phyloP scores from a whole-genome alignment of 2,113 vertebrate genomes.

The Periophthalmus modestus region DNA sequence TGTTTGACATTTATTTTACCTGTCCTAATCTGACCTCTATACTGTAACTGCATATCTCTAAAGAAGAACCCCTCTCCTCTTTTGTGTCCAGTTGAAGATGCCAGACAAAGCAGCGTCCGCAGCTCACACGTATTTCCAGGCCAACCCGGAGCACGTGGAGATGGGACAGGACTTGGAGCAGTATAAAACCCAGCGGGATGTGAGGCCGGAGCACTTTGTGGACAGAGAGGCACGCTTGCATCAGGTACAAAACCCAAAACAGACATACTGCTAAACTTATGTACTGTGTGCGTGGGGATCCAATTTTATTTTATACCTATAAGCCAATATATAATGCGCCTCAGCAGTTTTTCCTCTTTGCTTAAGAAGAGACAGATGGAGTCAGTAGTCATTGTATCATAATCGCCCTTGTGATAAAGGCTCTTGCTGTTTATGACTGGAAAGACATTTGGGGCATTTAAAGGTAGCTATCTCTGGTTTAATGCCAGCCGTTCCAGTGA shows the following conservation, averaged over 20 bases:
- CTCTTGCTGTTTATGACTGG: conserved; percentile 26
- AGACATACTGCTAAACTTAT: neutral
- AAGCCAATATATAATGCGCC: neutral
- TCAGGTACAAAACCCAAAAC: conserved; percentile 74
- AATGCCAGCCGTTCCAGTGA: neutral
- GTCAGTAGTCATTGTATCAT: conserved; percentile 9
- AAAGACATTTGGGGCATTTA: conserved; percentile 31
- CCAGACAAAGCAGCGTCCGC: conserved; percentile 89
- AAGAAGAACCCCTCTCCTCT: neutral
- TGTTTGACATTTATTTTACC: neutral
- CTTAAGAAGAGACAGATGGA: conserved; percentile 7
- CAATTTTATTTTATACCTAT: neutral
- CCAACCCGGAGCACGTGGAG: conserved; percentile 96
- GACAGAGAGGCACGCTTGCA: conserved; percentile 86
- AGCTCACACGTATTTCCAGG: conserved; percentile 95
- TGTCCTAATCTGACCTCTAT: neutral
- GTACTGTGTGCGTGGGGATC: too few relatives aligned
- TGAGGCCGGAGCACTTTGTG: conserved; percentile 74
- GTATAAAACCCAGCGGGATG: conserved; percentile 79
- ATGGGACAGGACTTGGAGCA: conserved; percentile 88
- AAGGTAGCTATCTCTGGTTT: neutral
- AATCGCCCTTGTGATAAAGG: conserved; percentile 31
- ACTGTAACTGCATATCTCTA: neutral
- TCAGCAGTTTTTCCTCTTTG: conserved; percentile 2
- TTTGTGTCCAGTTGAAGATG: conserved; percentile 80